phyloP scores from a whole-genome alignment of 1,140 invertebrate species.

The Ceratosolen fusciceps region DNA sequence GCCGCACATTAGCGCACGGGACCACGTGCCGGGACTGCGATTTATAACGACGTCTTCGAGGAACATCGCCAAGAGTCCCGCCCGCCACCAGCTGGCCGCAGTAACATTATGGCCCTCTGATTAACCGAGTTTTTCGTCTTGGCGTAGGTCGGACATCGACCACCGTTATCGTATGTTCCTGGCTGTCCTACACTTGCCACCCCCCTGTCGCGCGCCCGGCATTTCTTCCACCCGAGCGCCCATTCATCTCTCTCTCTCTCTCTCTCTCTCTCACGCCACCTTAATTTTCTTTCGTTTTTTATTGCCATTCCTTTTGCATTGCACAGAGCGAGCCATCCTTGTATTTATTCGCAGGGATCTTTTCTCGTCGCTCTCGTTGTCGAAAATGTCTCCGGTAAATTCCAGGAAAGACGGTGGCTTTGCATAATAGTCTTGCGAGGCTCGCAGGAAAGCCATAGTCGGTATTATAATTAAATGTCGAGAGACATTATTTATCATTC shows the following conservation, averaged over 20 bases:
- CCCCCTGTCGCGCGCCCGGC: neutral
- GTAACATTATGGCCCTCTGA: constrained; percentile 32
- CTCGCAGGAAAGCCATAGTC: neutral
- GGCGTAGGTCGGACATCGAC: constrained; percentile 4
- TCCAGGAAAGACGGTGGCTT: neutral
- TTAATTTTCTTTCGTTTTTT: too few species aligned
- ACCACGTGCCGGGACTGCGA: constrained; percentile 29
- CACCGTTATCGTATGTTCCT: constrained; percentile 2
- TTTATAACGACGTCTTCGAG: constrained; percentile 21
- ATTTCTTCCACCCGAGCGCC: too few species aligned
- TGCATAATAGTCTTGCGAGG: neutral
- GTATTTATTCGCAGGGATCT: too few species aligned
- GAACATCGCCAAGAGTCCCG: constrained; percentile 8
- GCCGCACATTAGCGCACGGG: constrained; percentile 1
- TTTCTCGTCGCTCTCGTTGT: too few species aligned
- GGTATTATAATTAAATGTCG: neutral
- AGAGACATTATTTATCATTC: neutral
- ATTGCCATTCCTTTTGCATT: too few species aligned
- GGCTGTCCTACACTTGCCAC: neutral
- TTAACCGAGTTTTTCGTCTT: constrained; percentile 5
- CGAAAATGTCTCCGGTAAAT: too few species aligned
- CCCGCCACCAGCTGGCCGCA: too few species aligned
- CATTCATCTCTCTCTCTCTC: too few species aligned
- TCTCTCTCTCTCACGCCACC: too few species aligned
- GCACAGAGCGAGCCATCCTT: too few species aligned